A percentile compares a stretch with the other conserved stretches of the same genome.
These are phyloP conservation scores for Lordiphosa collinella DNA, from an alignment of 1,140 invertebrate genomes.

Conservation along the genomic window DNA sequence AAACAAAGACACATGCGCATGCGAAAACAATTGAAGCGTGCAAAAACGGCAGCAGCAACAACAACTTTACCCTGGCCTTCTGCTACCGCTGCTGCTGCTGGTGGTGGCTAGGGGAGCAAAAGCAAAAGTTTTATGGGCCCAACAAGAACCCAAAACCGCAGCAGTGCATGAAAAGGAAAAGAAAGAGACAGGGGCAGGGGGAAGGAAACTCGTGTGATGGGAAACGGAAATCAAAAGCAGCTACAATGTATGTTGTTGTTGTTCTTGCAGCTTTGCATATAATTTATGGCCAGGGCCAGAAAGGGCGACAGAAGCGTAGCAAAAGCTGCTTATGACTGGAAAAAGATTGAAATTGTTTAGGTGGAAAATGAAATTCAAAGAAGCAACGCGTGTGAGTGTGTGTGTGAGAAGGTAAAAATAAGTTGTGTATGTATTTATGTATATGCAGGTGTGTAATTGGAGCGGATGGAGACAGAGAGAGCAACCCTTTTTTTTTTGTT, in stretches of 20 bases:
- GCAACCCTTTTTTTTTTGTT: constrained; percentile 33
- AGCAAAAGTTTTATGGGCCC: constrained; percentile 60
- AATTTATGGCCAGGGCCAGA: constrained; percentile 58
- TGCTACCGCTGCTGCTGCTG: constrained; percentile 1
- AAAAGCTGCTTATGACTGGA: constrained; percentile 64
- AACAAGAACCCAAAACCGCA: constrained; percentile 55
- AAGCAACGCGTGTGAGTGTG: background rate
- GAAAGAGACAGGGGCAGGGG: constrained; percentile 17
- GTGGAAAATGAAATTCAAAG: constrained; percentile 51
- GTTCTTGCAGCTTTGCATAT: constrained; percentile 65
- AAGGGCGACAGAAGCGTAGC: constrained; percentile 33
- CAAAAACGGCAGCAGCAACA: constrained; percentile 40
- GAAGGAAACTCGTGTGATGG: constrained; percentile 70
- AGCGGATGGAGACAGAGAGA: constrained; percentile 31
- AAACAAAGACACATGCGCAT: constrained; percentile 52
- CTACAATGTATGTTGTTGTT: constrained; percentile 50
- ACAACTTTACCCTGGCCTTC: constrained; percentile 1
- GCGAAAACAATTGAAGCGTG: constrained; percentile 76
- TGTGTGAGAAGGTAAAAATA: background rate
- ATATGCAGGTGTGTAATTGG: constrained; percentile 68
- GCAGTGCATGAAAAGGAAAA: constrained; percentile 24
- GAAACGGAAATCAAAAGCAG: constrained; percentile 79
- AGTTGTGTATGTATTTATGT: constrained; percentile 19
- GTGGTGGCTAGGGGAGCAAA: constrained; percentile 25
- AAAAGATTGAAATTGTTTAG: constrained; percentile 63